Base-by-base conservation (phyloP, 1,140 invertebrate species). In the Bombus haemorrhoidalis region DNA sequence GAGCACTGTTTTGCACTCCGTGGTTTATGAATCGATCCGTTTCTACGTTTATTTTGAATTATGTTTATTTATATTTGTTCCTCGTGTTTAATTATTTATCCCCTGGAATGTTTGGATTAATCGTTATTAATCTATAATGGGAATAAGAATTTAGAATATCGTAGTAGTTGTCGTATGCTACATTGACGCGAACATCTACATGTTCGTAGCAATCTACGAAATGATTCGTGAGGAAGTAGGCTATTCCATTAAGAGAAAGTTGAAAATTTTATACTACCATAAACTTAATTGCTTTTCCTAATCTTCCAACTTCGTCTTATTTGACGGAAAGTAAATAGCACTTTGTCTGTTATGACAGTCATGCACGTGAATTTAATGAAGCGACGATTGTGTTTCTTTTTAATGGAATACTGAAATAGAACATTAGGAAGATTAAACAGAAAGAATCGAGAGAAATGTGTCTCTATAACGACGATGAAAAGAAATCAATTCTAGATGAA, bases 1-100 rank as follows among this genome's bases (percentile, higher is more conserved):
- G 15, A 18, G 1, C 5, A 53, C 18, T 53, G 47, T 53, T 53
- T 53, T 22, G 18, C 0, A 8, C 18, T 22, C 22, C 22, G 47
- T 22, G 47, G 5, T 53, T 53, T 2, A 8, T 53, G 18, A 6
- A 6, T 53, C 6, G 47, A 8, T 53, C 2, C 1, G 5, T 53
- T 53, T 53, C 6, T 22, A 8, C 0, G 1, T 6, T 53, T 53
- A 53, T 22, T 6, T 53, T 6, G 0, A 0, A 53, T 18, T 22
- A 53, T 22, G 8, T 22, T 5, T 8, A 22, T 22, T 5, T 8
- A 6, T 53, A 22, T 8, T 53, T 53, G 2, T 53, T 22, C 18
- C 22, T 53, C 18, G 18, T 2, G 47, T 53, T 22, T 53, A 53
- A 53, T 53, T 53, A 22, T 22, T 22, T 22, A 53, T 53, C 18